Percentiles rank a stretch among this genome's conserved stretches.
phyloP scores from a whole-genome alignment of 2,797 vertebrate genomes.

The Cuniculus paca region DNA sequence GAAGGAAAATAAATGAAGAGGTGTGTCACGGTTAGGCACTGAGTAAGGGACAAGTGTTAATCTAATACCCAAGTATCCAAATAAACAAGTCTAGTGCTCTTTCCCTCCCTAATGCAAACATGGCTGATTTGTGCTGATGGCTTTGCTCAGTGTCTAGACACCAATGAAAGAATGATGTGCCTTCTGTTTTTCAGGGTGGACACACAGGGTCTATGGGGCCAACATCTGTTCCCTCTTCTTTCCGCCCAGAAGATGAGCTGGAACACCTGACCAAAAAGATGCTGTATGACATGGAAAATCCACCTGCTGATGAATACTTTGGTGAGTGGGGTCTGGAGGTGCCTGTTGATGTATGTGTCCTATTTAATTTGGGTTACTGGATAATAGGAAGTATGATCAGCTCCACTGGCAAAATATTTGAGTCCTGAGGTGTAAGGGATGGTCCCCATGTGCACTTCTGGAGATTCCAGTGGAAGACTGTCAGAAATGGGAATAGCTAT shows the following conservation, averaged over 20 bases:
- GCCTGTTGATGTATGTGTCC: fast-evolving
- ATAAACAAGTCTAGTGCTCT: background rate
- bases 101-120: background rate
- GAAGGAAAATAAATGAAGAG: background rate
- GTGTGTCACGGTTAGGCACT: background rate
- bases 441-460: conserved; percentile 54
- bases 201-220: conserved; percentile 83
- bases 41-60: background rate
- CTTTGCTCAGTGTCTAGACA: background rate
- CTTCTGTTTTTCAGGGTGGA: conserved; percentile 88
- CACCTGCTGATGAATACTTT: conserved; percentile 97
- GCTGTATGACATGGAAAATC: conserved; percentile 99
- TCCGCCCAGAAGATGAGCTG: conserved; percentile 97
- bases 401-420: background rate
- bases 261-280: conserved; percentile 99
- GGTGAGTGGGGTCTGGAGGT: conserved; percentile 89
- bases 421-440: background rate
- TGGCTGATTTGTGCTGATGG: background rate
- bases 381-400: background rate
- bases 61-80: background rate
- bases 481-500: conserved; percentile 60
- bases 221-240: conserved; percentile 81
- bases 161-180: conserved; percentile 56
- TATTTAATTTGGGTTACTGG: background rate
- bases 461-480: conserved; percentile 71